Conservation (phyloP, 1,140 invertebrate species). For the Plodia interpunctella region DNA sequence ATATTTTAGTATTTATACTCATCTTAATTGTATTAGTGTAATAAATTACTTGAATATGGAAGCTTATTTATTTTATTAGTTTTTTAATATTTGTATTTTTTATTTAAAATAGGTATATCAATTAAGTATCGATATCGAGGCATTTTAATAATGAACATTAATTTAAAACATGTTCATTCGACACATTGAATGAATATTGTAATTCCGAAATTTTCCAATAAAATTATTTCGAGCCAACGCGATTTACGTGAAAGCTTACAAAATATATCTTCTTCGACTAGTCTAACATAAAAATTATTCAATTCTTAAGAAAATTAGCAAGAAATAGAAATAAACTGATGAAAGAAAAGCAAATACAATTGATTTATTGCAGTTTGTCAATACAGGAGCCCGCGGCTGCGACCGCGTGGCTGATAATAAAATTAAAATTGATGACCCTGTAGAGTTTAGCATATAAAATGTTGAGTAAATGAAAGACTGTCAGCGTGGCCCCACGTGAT, state of each 20-base stretch:
- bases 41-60: background rate
- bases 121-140: background rate
- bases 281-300: background rate
- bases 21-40: background rate
- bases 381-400: conserved; percentile 40
- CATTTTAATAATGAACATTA: background rate
- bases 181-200: background rate
- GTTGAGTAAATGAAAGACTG: conserved; percentile 53
- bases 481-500: conserved; percentile 32
- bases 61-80: background rate
- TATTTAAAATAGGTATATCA: background rate
- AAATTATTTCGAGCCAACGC: background rate
- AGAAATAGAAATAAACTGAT: background rate
- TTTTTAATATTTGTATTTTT: background rate
- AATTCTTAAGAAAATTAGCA: background rate
- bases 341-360: conserved; percentile 27
- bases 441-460: conserved; percentile 66
- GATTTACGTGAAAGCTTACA: background rate
- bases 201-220: background rate
- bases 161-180: background rate
- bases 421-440: conserved; percentile 70
- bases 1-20: too few species aligned
- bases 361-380: conserved; percentile 46
- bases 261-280: background rate
- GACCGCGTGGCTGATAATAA: conserved; percentile 46